Evolutionary conservation across 2,888 invertebrate species (phyloP).

Genomic region (Trisateles emortualis): DNA sequence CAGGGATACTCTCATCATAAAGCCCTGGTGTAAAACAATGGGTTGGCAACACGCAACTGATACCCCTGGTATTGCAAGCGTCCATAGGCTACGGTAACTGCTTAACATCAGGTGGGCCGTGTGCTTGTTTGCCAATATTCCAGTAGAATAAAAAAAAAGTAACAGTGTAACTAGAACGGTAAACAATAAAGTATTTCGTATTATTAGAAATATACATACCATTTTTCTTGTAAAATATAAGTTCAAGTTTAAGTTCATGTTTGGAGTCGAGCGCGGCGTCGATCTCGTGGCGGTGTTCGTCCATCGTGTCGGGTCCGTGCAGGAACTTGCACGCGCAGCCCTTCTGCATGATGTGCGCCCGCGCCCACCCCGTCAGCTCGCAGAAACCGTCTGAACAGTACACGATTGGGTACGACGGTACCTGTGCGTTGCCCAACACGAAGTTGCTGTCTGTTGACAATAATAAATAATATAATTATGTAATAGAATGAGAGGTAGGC

Average conservation of each 20-base stretch:
- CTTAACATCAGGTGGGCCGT: too few relatives aligned
- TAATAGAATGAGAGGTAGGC: too few relatives aligned
- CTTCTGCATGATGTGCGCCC: constrained; percentile 99
- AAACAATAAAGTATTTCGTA: too few relatives aligned
- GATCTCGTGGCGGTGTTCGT: constrained; percentile 95
- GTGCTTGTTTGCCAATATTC: too few relatives aligned
- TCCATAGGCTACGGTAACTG: too few relatives aligned
- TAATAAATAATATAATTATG: background rate
- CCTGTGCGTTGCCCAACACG: constrained; percentile 98
- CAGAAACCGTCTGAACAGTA: constrained; percentile 99
- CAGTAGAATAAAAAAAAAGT: too few relatives aligned
- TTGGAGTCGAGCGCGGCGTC: constrained; percentile 96
- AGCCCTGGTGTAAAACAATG: too few relatives aligned
- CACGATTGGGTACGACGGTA: constrained; percentile 96
- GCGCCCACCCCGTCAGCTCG: constrained; percentile 96
- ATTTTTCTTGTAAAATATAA: constrained; percentile 97
- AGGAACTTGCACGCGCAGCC: constrained; percentile 98
- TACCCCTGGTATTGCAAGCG: too few relatives aligned
- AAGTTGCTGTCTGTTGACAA: constrained; percentile 95
- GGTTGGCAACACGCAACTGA: too few relatives aligned
- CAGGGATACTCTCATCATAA: too few relatives aligned
- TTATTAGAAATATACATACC: constrained; percentile 81
- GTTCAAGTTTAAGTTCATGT: constrained; percentile 96
- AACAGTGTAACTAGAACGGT: too few relatives aligned
- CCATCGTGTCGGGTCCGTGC: constrained; percentile 96